phyloP scores from a whole-genome alignment of 2,888 invertebrate species.

The Sinodicranocentrus sp. region DNA sequence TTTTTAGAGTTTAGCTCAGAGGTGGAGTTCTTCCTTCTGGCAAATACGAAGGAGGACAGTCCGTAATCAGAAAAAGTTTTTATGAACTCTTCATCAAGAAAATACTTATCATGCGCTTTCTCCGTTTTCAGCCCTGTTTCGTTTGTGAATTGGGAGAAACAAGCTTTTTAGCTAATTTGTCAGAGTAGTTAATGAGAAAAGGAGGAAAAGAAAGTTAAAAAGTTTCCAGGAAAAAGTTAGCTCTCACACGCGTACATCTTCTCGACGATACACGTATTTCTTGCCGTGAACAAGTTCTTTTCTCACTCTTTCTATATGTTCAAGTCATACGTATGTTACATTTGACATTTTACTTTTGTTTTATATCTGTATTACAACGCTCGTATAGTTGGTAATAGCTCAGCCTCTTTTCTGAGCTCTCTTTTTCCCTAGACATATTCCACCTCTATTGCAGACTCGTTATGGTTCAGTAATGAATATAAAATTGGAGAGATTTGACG shows the following conservation, averaged over 20 bases:
- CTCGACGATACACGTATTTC: no score
- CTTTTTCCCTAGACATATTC: background rate
- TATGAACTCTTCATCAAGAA: background rate
- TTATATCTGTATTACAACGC: no score
- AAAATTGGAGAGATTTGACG: slow-evolving; percentile 36
- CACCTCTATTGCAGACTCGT: background rate
- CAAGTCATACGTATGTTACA: slow-evolving; percentile 28
- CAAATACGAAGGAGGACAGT: background rate
- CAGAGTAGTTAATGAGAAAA: slow-evolving; percentile 24
- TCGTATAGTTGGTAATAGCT: background rate
- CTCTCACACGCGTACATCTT: background rate
- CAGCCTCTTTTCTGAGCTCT: background rate
- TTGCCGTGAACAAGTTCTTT: no score
- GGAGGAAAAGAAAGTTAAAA: background rate
- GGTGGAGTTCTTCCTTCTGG: background rate
- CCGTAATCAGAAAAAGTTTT: background rate
- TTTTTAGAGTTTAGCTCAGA: background rate
- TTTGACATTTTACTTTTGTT: slow-evolving; percentile 31
- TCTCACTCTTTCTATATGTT: no score
- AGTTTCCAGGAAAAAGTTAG: background rate
- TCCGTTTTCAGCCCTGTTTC: background rate
- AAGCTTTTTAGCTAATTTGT: slow-evolving; percentile 32
- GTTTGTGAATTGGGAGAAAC: background rate
- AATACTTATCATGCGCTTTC: background rate
- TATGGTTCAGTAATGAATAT: slow-evolving; percentile 35